Conservation (phyloP, 2,113 vertebrate species). For the Hippocampus zosterae region DNA sequence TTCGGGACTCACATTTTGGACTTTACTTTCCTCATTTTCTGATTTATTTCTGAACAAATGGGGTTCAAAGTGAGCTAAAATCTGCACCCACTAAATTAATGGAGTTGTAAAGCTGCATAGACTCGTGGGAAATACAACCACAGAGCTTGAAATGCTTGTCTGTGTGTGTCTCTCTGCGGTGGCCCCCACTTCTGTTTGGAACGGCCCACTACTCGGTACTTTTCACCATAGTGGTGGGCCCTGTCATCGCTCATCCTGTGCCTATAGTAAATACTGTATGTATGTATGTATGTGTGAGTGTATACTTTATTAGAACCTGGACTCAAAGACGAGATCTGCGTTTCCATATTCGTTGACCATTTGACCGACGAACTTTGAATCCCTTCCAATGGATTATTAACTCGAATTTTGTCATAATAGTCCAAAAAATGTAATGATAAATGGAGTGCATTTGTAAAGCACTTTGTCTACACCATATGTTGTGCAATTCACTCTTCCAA, state of each 20-base stretch:
- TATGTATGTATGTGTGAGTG: not conserved
- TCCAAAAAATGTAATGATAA: too few relatives aligned
- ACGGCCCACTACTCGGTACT: conserved; percentile 21
- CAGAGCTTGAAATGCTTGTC: conserved; percentile 40
- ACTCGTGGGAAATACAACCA: conserved; percentile 66
- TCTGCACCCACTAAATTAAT: conserved; percentile 64
- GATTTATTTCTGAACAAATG: conserved; percentile 72
- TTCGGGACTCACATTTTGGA: conserved; percentile 53
- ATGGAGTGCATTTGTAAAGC: too few relatives aligned
- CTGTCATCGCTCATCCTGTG: conserved; percentile 30
- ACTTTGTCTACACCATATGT: too few relatives aligned
- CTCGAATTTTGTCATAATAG: too few relatives aligned
- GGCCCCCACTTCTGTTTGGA: conserved; percentile 28
- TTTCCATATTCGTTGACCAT: too few relatives aligned
- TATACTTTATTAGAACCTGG: too few relatives aligned
- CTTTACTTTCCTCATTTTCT: conserved; percentile 49
- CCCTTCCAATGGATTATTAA: too few relatives aligned
- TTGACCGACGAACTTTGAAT: too few relatives aligned
- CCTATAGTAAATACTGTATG: not conserved
- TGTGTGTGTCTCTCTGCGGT: conserved; percentile 31
- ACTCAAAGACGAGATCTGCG: too few relatives aligned
- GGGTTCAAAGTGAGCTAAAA: conserved; percentile 59
- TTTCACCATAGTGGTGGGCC: conserved; percentile 32
- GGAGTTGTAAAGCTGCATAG: conserved; percentile 61
- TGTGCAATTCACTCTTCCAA: too few relatives aligned